Percentiles rank a stretch among this genome's conserved stretches.
Evolutionary conservation across 2,113 vertebrate genomes (phyloP).

Genomic region (Aegotheles bennettii): DNA sequence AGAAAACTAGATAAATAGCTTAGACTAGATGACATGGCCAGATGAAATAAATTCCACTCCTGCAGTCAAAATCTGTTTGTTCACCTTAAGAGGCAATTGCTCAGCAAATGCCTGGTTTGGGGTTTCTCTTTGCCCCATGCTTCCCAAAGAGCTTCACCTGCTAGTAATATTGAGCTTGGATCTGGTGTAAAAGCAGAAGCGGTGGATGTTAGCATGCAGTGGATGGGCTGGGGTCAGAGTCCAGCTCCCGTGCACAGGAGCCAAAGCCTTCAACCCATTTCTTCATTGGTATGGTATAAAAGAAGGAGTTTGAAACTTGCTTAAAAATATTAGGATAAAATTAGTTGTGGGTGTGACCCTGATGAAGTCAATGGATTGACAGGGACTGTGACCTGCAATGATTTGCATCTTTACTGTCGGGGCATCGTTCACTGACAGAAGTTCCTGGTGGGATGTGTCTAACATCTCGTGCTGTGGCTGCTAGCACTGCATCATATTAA

Average conservation of each 20-base stretch:
- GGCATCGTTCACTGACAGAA: neutral
- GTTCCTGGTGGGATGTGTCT: neutral
- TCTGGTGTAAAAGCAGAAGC: neutral
- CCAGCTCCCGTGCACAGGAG: neutral
- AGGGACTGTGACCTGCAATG: neutral
- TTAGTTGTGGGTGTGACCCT: neutral
- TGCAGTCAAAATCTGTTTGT: neutral
- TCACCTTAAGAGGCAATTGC: neutral
- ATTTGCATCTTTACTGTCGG: neutral
- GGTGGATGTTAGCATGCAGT: neutral
- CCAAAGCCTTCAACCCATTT: neutral
- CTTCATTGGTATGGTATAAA: neutral
- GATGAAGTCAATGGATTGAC: neutral
- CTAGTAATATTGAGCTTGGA: neutral
- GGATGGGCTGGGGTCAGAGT: neutral
- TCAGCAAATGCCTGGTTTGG: neutral
- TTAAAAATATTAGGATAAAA: neutral
- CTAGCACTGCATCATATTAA: neutral
- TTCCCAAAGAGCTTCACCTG: neutral
- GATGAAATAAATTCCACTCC: neutral
- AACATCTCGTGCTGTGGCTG: neutral
- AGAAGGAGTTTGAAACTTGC: neutral
- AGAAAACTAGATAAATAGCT: constrained; percentile 8
- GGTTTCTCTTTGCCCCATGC: accelerated
- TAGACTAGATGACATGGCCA: neutral